Percentiles rank a stretch among this genome's conserved stretches.
Evolutionary conservation across 2,797 vertebrate species (phyloP).

Genomic region (Prunella strophiata): DNA sequence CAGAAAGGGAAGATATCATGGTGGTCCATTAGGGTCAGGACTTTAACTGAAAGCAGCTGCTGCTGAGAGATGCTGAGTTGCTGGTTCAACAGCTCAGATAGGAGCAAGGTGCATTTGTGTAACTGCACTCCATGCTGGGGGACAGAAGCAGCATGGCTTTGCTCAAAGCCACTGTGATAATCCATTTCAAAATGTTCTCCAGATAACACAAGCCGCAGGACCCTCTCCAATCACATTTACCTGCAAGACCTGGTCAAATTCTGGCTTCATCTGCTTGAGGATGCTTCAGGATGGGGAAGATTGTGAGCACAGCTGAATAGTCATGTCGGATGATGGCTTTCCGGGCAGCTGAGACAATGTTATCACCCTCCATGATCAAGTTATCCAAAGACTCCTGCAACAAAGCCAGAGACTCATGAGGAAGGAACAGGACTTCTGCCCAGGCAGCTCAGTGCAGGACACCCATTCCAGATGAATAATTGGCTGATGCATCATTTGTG

Average conservation of each 20-base stretch:
- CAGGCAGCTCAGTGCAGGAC: neutral
- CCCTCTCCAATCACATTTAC: slow-evolving; percentile 63
- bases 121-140: neutral
- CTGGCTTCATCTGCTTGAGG: slow-evolving; percentile 94
- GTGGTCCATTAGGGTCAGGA: neutral
- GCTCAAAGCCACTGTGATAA: neutral
- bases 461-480: neutral
- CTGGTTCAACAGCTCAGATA: neutral
- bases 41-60: neutral
- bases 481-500: neutral
- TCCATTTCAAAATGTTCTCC: neutral
- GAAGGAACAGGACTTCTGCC: neutral
- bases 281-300: slow-evolving; percentile 95
- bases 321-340: slow-evolving; percentile 93
- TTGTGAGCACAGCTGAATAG: slow-evolving; percentile 93
- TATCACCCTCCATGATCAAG: slow-evolving; percentile 95
- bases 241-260: slow-evolving; percentile 95
- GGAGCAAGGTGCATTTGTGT: neutral
- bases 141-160: neutral
- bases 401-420: neutral
- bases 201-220: neutral
- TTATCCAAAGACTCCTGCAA: slow-evolving; percentile 91
- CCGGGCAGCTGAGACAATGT: slow-evolving; percentile 91
- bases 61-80: neutral
- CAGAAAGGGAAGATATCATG: neutral